Conservation (phyloP, 2,888 invertebrate genomes). For the Lepetodrilus schrolli region DNA sequence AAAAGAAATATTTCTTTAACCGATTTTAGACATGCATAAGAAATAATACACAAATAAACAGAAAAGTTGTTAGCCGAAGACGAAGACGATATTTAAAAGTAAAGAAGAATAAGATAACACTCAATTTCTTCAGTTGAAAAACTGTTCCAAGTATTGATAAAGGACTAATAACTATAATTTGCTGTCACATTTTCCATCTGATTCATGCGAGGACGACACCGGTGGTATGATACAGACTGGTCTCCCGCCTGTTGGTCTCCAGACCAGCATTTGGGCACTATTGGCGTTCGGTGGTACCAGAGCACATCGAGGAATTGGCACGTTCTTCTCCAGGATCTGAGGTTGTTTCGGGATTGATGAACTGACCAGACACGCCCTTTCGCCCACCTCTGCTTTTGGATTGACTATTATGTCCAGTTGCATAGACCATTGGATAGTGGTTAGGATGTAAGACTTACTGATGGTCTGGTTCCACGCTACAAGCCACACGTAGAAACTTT, state of each 20-base stretch:
- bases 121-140: too few relatives aligned
- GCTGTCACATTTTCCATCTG: constrained; percentile 50
- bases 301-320: constrained; percentile 70
- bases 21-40: too few relatives aligned
- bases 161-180: constrained; percentile 51
- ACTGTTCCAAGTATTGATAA: not conserved
- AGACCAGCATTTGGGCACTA: constrained; percentile 73
- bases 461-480: constrained; percentile 72
- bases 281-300: constrained; percentile 73
- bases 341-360: constrained; percentile 67
- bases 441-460: constrained; percentile 70
- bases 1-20: too few relatives aligned
- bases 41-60: too few relatives aligned
- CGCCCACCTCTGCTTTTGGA: constrained; percentile 67
- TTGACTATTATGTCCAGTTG: constrained; percentile 72
- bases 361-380: constrained; percentile 66
- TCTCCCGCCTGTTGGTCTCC: constrained; percentile 68
- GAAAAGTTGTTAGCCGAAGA: too few relatives aligned
- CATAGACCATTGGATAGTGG: constrained; percentile 48
- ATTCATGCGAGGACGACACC: constrained; percentile 54
- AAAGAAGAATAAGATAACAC: too few relatives aligned
- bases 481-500: constrained; percentile 75
- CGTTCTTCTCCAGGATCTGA: constrained; percentile 59
- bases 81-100: too few relatives aligned
- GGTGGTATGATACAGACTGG: constrained; percentile 72